Conservation (phyloP, 2,888 invertebrate genomes). For the Apodemia zela region DNA sequence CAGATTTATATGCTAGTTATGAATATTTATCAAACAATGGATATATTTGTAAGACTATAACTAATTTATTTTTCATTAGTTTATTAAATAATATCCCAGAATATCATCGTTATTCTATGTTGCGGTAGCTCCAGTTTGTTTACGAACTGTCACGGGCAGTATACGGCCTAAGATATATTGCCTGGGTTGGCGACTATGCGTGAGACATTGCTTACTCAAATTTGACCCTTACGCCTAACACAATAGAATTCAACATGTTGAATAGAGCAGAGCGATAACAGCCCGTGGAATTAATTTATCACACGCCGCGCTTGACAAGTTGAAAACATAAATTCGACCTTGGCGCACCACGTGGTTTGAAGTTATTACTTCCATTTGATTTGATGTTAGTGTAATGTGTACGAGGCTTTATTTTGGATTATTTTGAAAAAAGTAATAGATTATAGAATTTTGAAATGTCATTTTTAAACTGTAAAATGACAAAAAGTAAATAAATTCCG, state of each 20-base stretch:
- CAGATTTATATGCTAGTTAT: neutral
- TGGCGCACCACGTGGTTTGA: constrained; percentile 77
- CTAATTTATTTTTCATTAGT: neutral
- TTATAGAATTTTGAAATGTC: neutral
- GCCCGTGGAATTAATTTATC: constrained; percentile 81
- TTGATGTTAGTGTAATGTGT: constrained; percentile 30
- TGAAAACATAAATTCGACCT: constrained; percentile 82
- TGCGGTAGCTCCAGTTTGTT: constrained; percentile 81
- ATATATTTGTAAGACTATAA: neutral
- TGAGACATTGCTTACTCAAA: constrained; percentile 51
- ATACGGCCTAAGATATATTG: constrained; percentile 81
- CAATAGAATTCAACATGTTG: constrained; percentile 41
- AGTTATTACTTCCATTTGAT: constrained; percentile 49
- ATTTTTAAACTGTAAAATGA: neutral
- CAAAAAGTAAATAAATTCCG: neutral
- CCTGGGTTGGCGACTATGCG: constrained; percentile 81
- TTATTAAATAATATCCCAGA: neutral
- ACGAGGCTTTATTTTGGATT: neutral
- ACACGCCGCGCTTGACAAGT: constrained; percentile 81
- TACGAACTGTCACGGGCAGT: constrained; percentile 81
- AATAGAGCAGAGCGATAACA: constrained; percentile 55
- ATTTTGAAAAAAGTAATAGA: neutral
- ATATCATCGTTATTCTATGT: constrained; percentile 58
- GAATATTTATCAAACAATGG: neutral
- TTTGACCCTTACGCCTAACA: constrained; percentile 35